Conservation (phyloP, 2,888 invertebrate genomes). For the Pyrocoelia pectoralis region DNA sequence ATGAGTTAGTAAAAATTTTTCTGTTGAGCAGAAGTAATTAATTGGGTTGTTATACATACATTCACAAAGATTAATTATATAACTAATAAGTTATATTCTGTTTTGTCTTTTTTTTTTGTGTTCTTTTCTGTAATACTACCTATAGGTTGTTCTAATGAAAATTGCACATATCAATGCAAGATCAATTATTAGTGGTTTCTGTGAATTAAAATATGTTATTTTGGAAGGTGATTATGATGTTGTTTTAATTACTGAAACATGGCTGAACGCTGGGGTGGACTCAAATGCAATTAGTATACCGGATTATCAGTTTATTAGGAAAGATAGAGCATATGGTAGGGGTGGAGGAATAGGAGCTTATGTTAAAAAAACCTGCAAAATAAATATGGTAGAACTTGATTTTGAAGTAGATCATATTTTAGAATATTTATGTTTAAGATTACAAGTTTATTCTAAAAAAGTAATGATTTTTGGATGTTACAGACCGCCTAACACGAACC, state of each 20-base stretch:
- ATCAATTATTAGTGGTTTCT: slow-evolving; percentile 1
- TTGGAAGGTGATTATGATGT: background rate
- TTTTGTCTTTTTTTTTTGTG: too few relatives aligned
- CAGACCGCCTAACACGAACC: background rate
- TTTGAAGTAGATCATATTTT: too few relatives aligned
- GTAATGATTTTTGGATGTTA: background rate
- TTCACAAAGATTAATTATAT: too few relatives aligned
- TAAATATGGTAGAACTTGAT: background rate
- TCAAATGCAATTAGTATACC: background rate
- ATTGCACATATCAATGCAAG: background rate
- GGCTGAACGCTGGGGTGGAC: background rate
- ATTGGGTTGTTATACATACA: too few relatives aligned
- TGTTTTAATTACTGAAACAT: slow-evolving; percentile 3
- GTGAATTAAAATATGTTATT: background rate
- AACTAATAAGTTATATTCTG: too few relatives aligned
- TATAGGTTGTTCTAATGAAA: too few relatives aligned
- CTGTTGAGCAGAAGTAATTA: too few relatives aligned
- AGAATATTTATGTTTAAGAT: too few relatives aligned
- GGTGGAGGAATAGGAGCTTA: background rate
- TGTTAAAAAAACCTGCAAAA: slow-evolving; percentile 5
- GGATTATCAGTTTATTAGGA: background rate
- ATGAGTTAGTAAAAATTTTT: too few relatives aligned
- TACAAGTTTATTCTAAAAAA: slow-evolving; percentile 2
- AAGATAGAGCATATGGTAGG: background rate
- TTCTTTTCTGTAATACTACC: too few relatives aligned